Evolutionary conservation across 1,140 invertebrate genomes (phyloP).

Genomic region (Archivesica marissinica): DNA sequence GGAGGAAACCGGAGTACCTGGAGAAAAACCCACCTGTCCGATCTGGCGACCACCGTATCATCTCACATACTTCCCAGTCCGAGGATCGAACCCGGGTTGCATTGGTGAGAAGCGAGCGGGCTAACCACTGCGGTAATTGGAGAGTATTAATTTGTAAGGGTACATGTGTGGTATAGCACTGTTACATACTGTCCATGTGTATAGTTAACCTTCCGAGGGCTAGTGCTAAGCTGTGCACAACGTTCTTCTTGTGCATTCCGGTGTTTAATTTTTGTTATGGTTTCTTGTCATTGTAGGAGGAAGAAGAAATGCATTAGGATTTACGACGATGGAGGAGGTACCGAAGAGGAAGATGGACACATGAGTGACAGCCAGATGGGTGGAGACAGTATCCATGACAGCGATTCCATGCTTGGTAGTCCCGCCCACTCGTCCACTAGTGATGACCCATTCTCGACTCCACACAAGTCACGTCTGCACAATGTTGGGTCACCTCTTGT

Average conservation of each 20-base stretch:
- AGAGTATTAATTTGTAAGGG: no score
- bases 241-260: background rate
- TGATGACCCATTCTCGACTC: slow-evolving; percentile 71
- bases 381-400: slow-evolving; percentile 66
- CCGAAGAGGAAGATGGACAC: slow-evolving; percentile 90
- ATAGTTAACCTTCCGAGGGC: no score
- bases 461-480: slow-evolving; percentile 66
- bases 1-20: no score
- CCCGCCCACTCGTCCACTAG: slow-evolving; percentile 69
- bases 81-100: no score
- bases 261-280: background rate
- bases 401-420: slow-evolving; percentile 71
- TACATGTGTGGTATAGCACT: no score
- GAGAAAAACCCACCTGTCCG: no score
- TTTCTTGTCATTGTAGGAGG: slow-evolving; percentile 89
- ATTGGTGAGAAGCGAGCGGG: no score
- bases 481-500: slow-evolving; percentile 68
- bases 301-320: slow-evolving; percentile 99
- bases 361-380: slow-evolving; percentile 64
- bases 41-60: no score
- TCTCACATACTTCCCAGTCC: no score
- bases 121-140: no score
- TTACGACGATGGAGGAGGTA: slow-evolving; percentile 87
- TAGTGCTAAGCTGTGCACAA: no score
- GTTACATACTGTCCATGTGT: no score